phyloP scores from a whole-genome alignment of 2,888 invertebrate genomes.

The Mycalesis mineus region DNA sequence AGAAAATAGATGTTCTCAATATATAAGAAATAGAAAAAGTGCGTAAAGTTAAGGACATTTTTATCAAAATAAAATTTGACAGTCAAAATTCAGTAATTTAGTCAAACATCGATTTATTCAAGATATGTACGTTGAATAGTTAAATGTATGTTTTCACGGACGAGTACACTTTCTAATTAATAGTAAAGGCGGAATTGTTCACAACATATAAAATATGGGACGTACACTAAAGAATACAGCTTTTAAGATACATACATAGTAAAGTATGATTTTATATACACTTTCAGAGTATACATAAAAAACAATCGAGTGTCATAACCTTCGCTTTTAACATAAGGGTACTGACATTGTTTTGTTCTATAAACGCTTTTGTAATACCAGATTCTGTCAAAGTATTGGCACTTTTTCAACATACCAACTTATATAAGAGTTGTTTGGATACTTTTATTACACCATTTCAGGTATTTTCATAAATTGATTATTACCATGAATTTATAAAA shows the following conservation, averaged over 20 bases:
- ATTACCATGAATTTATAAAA: no score
- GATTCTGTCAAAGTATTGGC: conserved; percentile 1
- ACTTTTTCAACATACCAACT: no score
- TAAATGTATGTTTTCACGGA: conserved; percentile 22
- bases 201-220: conserved; percentile 23
- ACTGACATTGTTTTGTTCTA: not conserved
- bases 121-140: conserved; percentile 26
- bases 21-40: not conserved
- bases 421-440: no score
- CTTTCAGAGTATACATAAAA: no score
- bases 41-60: not conserved
- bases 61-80: conserved; percentile 7
- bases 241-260: no score
- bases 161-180: conserved; percentile 26
- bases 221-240: conserved; percentile 20
- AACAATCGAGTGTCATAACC: no score
- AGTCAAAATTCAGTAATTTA: conserved; percentile 21
- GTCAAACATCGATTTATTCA: conserved; percentile 26
- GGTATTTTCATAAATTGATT: no score
- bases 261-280: no score
- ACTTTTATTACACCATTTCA: no score
- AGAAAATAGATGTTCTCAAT: not conserved
- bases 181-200: conserved; percentile 28
- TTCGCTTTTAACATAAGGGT: no score
- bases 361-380: not conserved